Percentiles rank a stretch among this genome's conserved stretches.
Evolutionary conservation across 2,888 invertebrate genomes (phyloP).

Genomic region (Rapana venosa): DNA sequence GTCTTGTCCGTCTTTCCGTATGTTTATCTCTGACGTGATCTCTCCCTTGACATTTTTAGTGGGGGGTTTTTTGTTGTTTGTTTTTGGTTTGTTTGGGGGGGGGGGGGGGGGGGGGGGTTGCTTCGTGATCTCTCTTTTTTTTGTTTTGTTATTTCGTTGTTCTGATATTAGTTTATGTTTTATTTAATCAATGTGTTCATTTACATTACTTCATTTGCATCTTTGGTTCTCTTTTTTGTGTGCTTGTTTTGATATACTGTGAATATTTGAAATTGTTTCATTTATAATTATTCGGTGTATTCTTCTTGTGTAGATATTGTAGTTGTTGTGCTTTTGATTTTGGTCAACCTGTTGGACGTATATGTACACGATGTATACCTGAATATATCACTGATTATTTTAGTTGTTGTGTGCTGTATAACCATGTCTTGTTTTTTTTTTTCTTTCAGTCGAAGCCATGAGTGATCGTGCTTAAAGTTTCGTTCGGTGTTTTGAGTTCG

Average conservation of each 20-base stretch:
- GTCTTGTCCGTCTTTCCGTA: background rate
- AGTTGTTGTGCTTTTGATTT: too few species aligned
- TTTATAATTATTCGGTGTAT: background rate
- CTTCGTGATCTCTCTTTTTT: too few species aligned
- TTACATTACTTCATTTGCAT: too few species aligned
- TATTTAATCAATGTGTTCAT: background rate
- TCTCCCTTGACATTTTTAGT: background rate
- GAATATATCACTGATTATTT: background rate
- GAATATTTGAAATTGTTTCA: background rate
- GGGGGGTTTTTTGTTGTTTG: background rate
- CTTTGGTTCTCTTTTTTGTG: background rate
- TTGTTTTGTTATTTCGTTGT: background rate
- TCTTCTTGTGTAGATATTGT: background rate
- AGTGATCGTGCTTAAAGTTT: background rate
- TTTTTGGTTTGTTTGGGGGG: too few species aligned
- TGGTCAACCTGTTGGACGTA: too few species aligned
- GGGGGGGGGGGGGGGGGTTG: too few species aligned
- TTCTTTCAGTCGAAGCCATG: constrained; percentile 10
- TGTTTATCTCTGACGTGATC: background rate
- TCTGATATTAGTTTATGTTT: background rate
- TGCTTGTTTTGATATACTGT: background rate
- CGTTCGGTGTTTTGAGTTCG: background rate
- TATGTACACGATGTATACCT: background rate
- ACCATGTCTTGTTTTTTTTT: background rate
- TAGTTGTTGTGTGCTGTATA: background rate